phyloP scores from a whole-genome alignment of 2,113 vertebrate genomes.

The Megaceryle maxima region DNA sequence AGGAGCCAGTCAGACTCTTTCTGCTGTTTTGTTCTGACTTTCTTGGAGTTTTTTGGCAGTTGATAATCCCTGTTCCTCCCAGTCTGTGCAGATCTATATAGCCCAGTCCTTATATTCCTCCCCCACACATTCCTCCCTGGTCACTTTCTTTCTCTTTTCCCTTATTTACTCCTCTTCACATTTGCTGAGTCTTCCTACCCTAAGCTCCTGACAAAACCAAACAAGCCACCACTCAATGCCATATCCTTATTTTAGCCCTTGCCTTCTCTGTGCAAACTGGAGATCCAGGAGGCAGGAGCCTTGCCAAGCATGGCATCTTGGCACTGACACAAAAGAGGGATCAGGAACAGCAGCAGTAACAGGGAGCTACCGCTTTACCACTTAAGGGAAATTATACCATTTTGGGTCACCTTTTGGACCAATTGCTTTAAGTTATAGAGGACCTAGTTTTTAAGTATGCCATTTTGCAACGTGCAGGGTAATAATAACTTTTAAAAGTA shows the following conservation, averaged over 20 bases:
- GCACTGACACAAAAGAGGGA: background rate
- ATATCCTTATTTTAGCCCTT: background rate
- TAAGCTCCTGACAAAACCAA: background rate
- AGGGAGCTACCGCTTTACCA: background rate
- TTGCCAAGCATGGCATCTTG: background rate
- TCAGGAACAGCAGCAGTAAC: background rate
- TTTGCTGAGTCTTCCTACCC: background rate
- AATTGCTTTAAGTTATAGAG: background rate
- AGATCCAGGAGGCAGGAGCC: background rate
- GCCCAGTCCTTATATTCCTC: background rate
- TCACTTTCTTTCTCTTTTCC: background rate
- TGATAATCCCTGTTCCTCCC: background rate
- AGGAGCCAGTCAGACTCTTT: background rate
- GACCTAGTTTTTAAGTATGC: background rate
- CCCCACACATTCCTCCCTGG: background rate
- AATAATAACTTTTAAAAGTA: background rate
- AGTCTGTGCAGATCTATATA: background rate
- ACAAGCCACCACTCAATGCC: background rate
- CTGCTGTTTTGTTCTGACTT: background rate
- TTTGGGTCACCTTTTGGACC: background rate
- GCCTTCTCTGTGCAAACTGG: background rate
- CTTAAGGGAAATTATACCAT: background rate
- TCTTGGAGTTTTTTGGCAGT: background rate
- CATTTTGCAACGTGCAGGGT: background rate
- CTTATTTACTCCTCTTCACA: background rate